Base-by-base conservation (phyloP, 2,797 vertebrate species). In the Enteromius paludinosus region DNA sequence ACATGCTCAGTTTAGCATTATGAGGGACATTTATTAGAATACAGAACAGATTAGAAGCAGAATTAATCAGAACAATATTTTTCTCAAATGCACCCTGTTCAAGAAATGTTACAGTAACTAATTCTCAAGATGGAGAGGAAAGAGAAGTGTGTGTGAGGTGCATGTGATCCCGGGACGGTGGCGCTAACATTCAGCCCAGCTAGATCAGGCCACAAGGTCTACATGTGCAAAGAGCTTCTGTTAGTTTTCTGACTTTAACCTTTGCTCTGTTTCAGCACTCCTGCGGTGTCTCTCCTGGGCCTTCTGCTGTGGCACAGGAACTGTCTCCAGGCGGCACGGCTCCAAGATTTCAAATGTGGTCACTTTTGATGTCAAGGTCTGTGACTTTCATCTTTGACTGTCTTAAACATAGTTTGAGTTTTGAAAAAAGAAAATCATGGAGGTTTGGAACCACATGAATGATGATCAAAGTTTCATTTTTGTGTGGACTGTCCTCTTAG, bases 181-280 rank as follows among this genome's bases (percentile, higher is more conserved):
- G 90, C 86, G 90, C 89, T 91, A 92, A 93, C 91, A 91, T 68
- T 61, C 0, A 54, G 54, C 69, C 68, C 78, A 64, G 70, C n/a
- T 62, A 62, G 6, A 62, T 62, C 75, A 86, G 75, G 78, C 78
- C 47, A 59, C 56, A 38, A 83, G 79, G 81, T 70, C 56, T 12
- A 33, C 73, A 93, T 88, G 92, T 93, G 90, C 91, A 91, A 94
- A 93, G 91, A 93, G 92, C 91, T 80, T 76, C 83, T 84, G 87
- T 92, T 90, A 88, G 87, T 70, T 71, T 85, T 79, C 66, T 84
- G 88, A 88, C 79, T 89, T 85, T 81, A 89, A 86, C 90, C 90
- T 88, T 89, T 86, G 83, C 84, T 87, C 84, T 80, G 84, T 86
- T 69, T 86, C 85, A 82, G 77, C 59, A 56, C 83, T 72, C 83